Percentiles rank a stretch among this genome's conserved stretches.
Conservation (phyloP, 30 jellyfish, hydroid and myxozoan genomes). For the Chironex yamaguchii region DNA sequence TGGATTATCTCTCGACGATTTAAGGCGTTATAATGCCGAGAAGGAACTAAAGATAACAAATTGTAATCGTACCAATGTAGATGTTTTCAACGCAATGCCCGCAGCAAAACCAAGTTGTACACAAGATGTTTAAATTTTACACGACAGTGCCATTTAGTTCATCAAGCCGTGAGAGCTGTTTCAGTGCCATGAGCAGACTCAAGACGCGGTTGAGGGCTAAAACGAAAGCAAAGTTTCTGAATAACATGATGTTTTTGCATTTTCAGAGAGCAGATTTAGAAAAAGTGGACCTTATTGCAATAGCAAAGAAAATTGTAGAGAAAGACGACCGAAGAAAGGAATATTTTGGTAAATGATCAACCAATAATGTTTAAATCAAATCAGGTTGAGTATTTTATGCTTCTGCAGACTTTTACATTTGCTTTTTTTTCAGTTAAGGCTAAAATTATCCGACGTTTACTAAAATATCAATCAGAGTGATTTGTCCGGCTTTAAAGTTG, state of each 20-base stretch:
- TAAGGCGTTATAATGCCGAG: conserved; percentile 10
- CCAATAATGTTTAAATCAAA: too few relatives aligned
- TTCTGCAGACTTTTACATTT: background rate
- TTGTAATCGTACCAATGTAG: background rate
- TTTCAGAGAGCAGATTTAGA: conserved; percentile 1
- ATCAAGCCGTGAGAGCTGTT: conserved; percentile 62
- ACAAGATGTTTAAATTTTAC: conserved; percentile 35
- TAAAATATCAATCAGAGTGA: too few relatives aligned
- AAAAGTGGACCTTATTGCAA: background rate
- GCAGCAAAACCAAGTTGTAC: conserved; percentile 31
- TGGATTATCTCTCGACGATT: conserved; percentile 10
- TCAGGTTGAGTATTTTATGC: too few relatives aligned
- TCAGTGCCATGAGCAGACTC: conserved; percentile 71
- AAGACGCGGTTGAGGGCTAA: conserved; percentile 43
- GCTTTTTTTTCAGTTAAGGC: background rate
- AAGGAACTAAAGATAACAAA: background rate
- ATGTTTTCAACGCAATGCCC: conserved; percentile 25
- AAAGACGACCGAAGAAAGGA: background rate
- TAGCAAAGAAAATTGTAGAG: background rate
- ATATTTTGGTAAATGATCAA: background rate
- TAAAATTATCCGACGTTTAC: background rate
- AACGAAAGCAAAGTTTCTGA: conserved; percentile 57
- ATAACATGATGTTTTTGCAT: conserved; percentile 61
- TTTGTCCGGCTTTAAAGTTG: background rate
- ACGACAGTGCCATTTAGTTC: background rate